Conservation (phyloP, 1,140 invertebrate genomes). For the Heliconius nattereri region DNA sequence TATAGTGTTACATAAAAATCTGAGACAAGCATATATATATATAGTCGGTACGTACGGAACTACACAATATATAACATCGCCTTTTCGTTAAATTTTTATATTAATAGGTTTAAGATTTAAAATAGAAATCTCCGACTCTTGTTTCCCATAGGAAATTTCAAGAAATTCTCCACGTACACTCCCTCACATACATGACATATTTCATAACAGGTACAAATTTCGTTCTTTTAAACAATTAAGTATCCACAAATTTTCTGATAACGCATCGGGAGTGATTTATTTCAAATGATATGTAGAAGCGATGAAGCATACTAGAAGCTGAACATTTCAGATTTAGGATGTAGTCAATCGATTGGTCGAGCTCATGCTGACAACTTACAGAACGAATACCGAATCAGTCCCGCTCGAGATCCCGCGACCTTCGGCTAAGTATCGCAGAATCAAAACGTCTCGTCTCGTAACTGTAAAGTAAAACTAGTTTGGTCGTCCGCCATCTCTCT, state of each 20-base stretch:
- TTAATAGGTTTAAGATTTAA: too few species aligned
- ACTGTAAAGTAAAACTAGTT: constrained; percentile 76
- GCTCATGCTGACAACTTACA: constrained; percentile 45
- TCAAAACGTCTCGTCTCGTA: constrained; percentile 64
- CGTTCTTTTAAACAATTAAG: too few species aligned
- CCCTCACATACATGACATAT: too few species aligned
- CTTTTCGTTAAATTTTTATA: too few species aligned
- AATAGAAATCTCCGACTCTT: too few species aligned
- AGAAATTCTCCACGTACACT: too few species aligned
- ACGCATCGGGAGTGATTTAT: neutral
- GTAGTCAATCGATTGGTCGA: constrained; percentile 25
- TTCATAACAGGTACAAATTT: neutral
- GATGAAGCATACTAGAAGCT: neutral
- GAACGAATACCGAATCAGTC: constrained; percentile 67
- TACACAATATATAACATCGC: too few species aligned
- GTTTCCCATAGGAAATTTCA: too few species aligned
- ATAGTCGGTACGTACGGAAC: too few species aligned
- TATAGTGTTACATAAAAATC: neutral
- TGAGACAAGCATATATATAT: neutral
- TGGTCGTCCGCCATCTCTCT: constrained; percentile 65
- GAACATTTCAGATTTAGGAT: neutral
- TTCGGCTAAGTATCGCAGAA: constrained; percentile 70
- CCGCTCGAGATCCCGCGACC: constrained; percentile 71
- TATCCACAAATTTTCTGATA: too few species aligned
- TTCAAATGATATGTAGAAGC: neutral